Percentiles rank a stretch among this genome's conserved stretches.
phyloP scores from a whole-genome alignment of 2,113 vertebrate species.

The Mohoua ochrocephala region DNA sequence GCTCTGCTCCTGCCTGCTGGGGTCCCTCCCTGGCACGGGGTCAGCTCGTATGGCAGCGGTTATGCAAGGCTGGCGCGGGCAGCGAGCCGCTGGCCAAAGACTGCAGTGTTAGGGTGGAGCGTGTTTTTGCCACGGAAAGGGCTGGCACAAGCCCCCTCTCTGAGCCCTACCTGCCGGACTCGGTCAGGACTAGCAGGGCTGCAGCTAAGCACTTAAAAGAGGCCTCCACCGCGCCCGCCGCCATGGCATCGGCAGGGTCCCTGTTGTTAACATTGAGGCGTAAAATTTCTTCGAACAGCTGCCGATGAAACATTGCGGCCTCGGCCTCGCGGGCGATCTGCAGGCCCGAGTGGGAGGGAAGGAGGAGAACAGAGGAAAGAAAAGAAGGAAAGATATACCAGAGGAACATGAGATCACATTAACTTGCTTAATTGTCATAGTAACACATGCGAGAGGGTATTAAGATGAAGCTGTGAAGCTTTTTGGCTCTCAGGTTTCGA shows the following conservation, averaged over 20 bases:
- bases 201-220: constrained; percentile 96
- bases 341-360: constrained; percentile 63
- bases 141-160: background rate
- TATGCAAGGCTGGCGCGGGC: background rate
- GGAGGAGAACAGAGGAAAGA: constrained; percentile 38
- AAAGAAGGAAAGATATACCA: constrained; percentile 52
- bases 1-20: constrained; percentile 57
- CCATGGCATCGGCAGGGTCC: constrained; percentile 91
- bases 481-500: background rate
- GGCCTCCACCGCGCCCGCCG: constrained; percentile 92
- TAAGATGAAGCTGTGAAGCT: background rate
- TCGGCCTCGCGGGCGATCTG: constrained; percentile 80
- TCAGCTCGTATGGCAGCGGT: background rate
- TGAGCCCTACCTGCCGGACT: constrained; percentile 95
- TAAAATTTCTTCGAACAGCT: constrained; percentile 82
- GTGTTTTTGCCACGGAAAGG: background rate
- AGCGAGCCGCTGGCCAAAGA: background rate
- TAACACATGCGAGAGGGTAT: background rate
- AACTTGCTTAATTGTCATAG: constrained; percentile 29
- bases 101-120: background rate
- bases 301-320: constrained; percentile 68
- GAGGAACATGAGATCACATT: constrained; percentile 47
- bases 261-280: constrained; percentile 75
- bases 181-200: constrained; percentile 94
- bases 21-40: background rate